Base-by-base conservation (phyloP, 2,888 invertebrate genomes). In the Bimastos eiseni region DNA sequence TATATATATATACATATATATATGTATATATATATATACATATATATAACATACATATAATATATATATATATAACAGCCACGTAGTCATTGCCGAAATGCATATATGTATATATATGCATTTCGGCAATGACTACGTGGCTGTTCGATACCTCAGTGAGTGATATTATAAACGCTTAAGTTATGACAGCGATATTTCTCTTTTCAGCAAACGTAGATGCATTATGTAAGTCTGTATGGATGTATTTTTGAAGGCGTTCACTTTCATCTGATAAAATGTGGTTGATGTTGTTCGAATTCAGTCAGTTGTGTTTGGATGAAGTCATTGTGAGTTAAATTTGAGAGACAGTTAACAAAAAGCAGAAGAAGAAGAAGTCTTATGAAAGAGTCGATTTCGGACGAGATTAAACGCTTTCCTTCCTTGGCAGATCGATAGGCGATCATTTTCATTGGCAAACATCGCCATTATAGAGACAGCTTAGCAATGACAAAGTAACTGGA, bases 381-480 rank as follows among this genome's bases (percentile, higher is more conserved):
- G 17, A 70, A 70, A 70, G 70, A 70, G n/a, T 70, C 70, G 70
- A 70, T 70, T 70, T 70, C 70, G 70, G 70, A 70, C 70, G 70
- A 70, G 70, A 70, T 70, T 70, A 70, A 70, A 70, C 70, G 70
- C 30, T 70, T 70, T 70, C 70, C 30, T 49, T 41, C 8, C 41
- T 3, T 70, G 70, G 17, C 70, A n/a, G 70, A 70, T 70, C 70
- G 70, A 70, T 70, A n/a, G 70, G 30, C 30, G 70, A 70, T 70
- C 70, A 70, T 70, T 70, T 70, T 70, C 70, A n/a, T 70, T n/a
- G 70, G 70, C 70, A 70, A 70, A 70, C 70, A 70, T 70, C n/a
- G 30, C 70, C 30, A 70, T 70, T n/a, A 70, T 70, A 70, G 70
- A 30, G 70, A 70, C 70, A n/a, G 70, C 70, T n/a, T 70, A 70